Conservation (phyloP, 2,888 invertebrate species). For the Copidosoma aretas region DNA sequence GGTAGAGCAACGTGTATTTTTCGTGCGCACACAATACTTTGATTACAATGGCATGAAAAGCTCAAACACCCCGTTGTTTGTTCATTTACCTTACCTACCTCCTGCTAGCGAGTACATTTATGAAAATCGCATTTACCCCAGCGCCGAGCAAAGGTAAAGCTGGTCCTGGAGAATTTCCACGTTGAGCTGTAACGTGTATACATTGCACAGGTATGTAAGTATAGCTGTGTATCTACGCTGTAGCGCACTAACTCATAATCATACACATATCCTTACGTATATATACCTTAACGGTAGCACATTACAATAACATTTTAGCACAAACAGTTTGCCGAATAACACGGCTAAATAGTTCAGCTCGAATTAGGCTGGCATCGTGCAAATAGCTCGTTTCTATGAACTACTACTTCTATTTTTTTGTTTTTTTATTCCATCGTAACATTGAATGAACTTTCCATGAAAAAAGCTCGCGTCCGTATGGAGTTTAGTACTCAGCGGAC, state of each 20-base stretch:
- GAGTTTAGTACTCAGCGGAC: too few species aligned
- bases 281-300: conserved; percentile 16
- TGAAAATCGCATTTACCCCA: conserved; percentile 34
- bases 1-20: too few species aligned
- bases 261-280: not conserved
- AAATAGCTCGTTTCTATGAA: conserved; percentile 6
- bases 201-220: not conserved
- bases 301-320: conserved; percentile 38
- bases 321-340: conserved; percentile 27
- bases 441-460: too few species aligned
- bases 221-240: too few species aligned
- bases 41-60: too few species aligned
- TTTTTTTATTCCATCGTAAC: not conserved
- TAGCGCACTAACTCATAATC: conserved; percentile 35
- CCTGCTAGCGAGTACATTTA: conserved; percentile 18
- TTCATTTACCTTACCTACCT: not conserved
- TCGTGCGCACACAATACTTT: too few species aligned
- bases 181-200: not conserved
- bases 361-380: conserved; percentile 10
- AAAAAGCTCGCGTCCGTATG: too few species aligned
- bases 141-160: not conserved
- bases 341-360: conserved; percentile 18
- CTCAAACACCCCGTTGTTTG: too few species aligned
- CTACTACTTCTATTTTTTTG: too few species aligned
- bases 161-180: conserved; percentile 10